Conservation (phyloP, 2,888 invertebrate species). For the Cephus pygmeus region DNA sequence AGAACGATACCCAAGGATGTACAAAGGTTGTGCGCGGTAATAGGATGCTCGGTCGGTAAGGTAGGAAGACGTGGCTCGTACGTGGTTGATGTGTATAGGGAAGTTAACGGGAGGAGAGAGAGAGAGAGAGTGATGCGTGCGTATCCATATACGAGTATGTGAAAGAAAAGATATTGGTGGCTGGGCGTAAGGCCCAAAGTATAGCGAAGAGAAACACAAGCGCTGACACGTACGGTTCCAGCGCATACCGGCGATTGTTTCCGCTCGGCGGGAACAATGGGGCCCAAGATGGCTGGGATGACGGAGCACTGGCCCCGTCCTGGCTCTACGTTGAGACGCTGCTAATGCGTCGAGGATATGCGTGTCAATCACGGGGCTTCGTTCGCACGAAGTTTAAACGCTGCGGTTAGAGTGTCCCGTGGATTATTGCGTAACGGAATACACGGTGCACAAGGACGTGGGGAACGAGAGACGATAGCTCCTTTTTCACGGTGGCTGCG, state of each 20-base stretch:
- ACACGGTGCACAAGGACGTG: too few species aligned
- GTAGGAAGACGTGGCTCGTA: neutral
- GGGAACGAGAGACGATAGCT: too few species aligned
- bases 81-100: neutral
- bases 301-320: slow-evolving; percentile 12
- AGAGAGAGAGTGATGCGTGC: neutral
- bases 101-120: neutral
- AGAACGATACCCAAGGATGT: too few species aligned
- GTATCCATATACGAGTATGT: too few species aligned
- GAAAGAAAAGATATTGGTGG: too few species aligned
- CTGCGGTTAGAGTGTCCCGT: too few species aligned
- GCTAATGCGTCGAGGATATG: slow-evolving; percentile 30
- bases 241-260: slow-evolving; percentile 38
- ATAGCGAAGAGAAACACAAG: slow-evolving; percentile 2
- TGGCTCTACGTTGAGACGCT: neutral
- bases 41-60: neutral
- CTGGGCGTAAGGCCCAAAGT: too few species aligned
- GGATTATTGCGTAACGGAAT: too few species aligned
- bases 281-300: slow-evolving; percentile 19
- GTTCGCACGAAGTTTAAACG: slow-evolving; percentile 22
- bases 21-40: neutral
- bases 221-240: slow-evolving; percentile 39
- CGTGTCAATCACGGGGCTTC: slow-evolving; percentile 28
- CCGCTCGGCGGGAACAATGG: slow-evolving; percentile 35
- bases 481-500: too few species aligned